Percentiles rank a stretch among this genome's conserved stretches.
phyloP scores from a whole-genome alignment of 2,797 vertebrate species.

The Halcyon leucocephala region DNA sequence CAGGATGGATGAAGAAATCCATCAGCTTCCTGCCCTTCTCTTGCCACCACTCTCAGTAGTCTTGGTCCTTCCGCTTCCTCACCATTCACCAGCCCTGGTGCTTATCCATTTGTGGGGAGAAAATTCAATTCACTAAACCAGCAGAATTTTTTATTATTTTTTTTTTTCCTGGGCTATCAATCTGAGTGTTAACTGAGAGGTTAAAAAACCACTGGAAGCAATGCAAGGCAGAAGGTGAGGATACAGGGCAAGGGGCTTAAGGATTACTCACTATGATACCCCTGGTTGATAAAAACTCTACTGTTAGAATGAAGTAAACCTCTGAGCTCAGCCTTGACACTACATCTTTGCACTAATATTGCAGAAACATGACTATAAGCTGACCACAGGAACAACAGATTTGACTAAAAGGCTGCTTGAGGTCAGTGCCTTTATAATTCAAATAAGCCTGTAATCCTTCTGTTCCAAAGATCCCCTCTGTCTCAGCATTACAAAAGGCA shows the following conservation, averaged over 20 bases:
- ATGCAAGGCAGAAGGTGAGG: background rate
- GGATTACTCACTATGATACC: background rate
- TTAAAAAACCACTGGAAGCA: background rate
- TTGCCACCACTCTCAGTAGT: background rate
- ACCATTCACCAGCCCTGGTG: background rate
- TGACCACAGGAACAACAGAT: background rate
- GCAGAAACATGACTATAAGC: background rate
- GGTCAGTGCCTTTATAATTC: conserved; percentile 22
- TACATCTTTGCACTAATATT: background rate
- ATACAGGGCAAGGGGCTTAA: background rate
- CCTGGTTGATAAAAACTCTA: background rate
- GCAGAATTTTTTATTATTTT: background rate
- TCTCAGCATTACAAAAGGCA: background rate
- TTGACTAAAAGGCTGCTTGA: conserved; percentile 1
- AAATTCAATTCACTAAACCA: background rate
- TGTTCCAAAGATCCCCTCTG: background rate
- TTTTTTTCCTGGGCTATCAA: background rate
- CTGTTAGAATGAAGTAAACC: background rate
- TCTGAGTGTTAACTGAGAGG: background rate
- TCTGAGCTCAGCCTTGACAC: background rate
- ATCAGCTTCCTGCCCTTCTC: background rate
- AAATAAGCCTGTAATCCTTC: conserved; percentile 28
- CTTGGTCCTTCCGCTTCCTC: background rate
- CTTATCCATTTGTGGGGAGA: background rate
- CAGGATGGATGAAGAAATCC: background rate